phyloP scores from a whole-genome alignment of 1,140 invertebrate genomes.

The Nasonia giraulti region DNA sequence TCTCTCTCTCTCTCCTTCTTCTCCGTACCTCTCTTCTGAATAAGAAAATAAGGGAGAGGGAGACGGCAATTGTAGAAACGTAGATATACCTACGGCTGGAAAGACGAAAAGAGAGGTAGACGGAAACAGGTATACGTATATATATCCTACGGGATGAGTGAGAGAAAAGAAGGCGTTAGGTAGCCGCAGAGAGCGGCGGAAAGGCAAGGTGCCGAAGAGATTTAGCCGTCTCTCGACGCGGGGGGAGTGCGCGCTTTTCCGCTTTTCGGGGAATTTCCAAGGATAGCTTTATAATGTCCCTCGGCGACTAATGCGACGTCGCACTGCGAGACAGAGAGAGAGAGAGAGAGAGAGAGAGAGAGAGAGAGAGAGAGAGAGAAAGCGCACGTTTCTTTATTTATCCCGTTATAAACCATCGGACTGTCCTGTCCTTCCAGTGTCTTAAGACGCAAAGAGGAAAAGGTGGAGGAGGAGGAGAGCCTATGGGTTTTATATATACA shows the following conservation, averaged over 20 bases:
- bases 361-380: no score
- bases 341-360: no score
- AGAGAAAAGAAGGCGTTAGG: constrained; percentile 11
- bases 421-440: not conserved
- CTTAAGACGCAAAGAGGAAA: not conserved
- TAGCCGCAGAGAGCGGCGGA: not conserved
- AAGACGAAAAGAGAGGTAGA: not conserved
- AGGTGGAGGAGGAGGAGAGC: not conserved
- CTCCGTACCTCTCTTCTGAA: not conserved
- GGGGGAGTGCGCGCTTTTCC: constrained; percentile 13
- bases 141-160: not conserved
- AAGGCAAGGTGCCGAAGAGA: not conserved
- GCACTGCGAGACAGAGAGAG: not conserved
- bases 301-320: not conserved
- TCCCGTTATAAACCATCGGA: constrained; percentile 33
- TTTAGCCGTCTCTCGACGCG: not conserved
- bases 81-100: not conserved
- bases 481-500: constrained; percentile 5
- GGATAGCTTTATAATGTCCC: not conserved
- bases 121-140: not conserved
- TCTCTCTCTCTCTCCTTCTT: constrained; percentile 1
- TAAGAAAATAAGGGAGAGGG: not conserved
- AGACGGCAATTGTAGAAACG: constrained; percentile 1
- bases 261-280: constrained; percentile 39
- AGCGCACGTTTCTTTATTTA: constrained; percentile 23